Evolutionary conservation across 2,888 invertebrate genomes (phyloP), one percentile per base, ranked within the genome.

Genomic region (Cybosia mesomella): DNA sequence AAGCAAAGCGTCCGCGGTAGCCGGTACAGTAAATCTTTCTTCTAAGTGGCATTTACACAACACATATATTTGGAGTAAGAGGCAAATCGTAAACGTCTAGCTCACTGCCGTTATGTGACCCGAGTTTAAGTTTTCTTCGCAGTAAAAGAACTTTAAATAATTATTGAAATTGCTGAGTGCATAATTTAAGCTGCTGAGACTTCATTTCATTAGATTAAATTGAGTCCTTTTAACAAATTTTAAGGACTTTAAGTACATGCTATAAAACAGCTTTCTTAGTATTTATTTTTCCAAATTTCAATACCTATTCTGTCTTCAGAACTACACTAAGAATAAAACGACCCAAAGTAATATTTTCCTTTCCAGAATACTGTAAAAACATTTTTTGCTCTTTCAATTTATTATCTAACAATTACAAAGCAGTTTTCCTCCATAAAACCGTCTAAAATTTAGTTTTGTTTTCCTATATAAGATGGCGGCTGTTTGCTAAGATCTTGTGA

Each of bases 1-100:
- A 81, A 71, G 74, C 76, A 76, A 82, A 83, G 78, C 81, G 80
- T 80, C 79, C 74, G 82, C 74, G 79, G 84, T 84, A 85, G 85
- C 85, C 85, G 81, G 79, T 82, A 86, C 87, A 79, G 89, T 94
- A 94, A 93, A 94, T 94, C 93, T 91, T 83, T 87, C 74, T 73
- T 79, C 84, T 92, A 93, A 93, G 91, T 93, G 93, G 92, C 94
- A 88, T 93, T 93, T 94, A 93, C 91, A 90, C 90, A 89, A 90
- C 89, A 90, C 90, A 92, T 91, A 91, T 89, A 82, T 84, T 76
- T 76, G 83, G 75, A 82, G 89, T 85, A 86, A 87, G 89, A 88
- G 87, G 87, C 86, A 87, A 91, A 92, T 93, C 94, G 93, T 94
- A 93, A 94, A 94, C 81, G 91, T 93, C 92, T 85, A 78, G 85